Evolutionary conservation across 64 coral and sea anemone genomes (phyloP), one percentile per base, ranked within the genome.

Genomic region (Montipora foliosa): DNA sequence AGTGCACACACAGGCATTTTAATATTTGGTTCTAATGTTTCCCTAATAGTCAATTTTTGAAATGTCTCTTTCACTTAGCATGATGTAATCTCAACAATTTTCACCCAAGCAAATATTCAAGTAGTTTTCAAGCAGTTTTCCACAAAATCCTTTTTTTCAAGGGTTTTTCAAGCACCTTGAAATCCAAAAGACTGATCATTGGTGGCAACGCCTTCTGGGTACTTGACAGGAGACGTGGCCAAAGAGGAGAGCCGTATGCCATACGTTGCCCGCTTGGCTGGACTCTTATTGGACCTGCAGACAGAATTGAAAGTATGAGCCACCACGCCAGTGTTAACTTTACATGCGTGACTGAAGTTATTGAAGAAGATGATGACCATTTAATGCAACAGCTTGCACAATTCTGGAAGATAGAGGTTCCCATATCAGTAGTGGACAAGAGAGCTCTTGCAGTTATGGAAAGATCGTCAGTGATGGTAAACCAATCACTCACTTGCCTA

Each of bases 131-230:
- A 57, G 19, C 46, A 75, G n/a, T 95, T 89, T 89, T 67, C 89
- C 67, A 37, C 37, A 37, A 37, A 37, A 37, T 37, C 37, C 2
- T 37, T 37, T 37, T 37, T 2, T 37, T 37, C 94, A 92, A 62
- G 61, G 91, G 80, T 12, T 68, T 95, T 13, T 59, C 58, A 44
- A 75, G 87, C 19, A 79, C 83, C 60, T 14, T 11, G 14, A 25
- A 91, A 20, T 73, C 62, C 49, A 77, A 95, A 47, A 13, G 81
- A 24, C 15, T 95, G 25, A 81, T 95, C 37, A 95, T 91, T 48
- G 89, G 94, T 21, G 72, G 69, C 68, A 78, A 95, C 46, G 94
- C 89, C 0, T 88, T 83, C 77, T 95, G 94, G 89, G 94, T 95
- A 89, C 55, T 51, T 37, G 37, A 37, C 0, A 37, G 37, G 37